phyloP scores from a whole-genome alignment of 2,797 vertebrate species.

The Sphenodon punctatus region DNA sequence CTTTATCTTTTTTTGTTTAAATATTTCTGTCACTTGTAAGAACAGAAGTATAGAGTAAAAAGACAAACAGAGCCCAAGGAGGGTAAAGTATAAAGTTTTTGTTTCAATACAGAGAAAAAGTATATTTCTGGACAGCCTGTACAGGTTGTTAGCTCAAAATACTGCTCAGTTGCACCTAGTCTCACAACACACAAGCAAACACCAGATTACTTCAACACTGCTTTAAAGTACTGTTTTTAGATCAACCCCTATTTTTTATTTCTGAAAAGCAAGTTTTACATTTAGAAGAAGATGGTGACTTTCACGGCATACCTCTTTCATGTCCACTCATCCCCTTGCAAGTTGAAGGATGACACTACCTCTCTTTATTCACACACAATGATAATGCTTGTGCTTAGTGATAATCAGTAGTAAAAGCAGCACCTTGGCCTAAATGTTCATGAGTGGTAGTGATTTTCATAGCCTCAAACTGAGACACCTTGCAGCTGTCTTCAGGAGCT shows the following conservation, averaged over 20 bases:
- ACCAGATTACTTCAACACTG: not conserved
- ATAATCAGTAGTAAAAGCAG: slow-evolving; percentile 37
- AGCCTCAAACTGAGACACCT: slow-evolving; percentile 42
- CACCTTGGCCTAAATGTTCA: slow-evolving; percentile 54
- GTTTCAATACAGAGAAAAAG: not conserved
- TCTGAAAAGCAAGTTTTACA: slow-evolving; percentile 27
- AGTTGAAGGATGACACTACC: slow-evolving; percentile 40
- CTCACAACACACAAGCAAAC: not conserved
- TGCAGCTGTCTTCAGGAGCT: slow-evolving; percentile 2
- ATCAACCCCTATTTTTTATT: slow-evolving; percentile 21
- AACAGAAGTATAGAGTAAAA: not conserved
- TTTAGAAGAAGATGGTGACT: not conserved
- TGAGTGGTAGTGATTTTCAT: slow-evolving; percentile 47
- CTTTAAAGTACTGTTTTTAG: not conserved
- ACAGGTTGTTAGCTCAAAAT: not conserved
- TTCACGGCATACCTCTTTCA: slow-evolving; percentile 49
- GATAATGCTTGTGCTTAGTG: slow-evolving; percentile 59
- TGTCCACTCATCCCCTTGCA: slow-evolving; percentile 41
- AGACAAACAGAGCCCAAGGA: not conserved
- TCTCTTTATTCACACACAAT: too few species aligned
- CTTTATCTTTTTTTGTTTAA: too few species aligned
- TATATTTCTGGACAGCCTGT: not conserved
- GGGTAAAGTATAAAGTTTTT: not conserved
- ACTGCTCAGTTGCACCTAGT: not conserved
- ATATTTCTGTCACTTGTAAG: too few species aligned